Percentiles rank a stretch among this genome's conserved stretches.
Conservation (phyloP, 2,797 vertebrate species). For the Pogonophryne albipinna region DNA sequence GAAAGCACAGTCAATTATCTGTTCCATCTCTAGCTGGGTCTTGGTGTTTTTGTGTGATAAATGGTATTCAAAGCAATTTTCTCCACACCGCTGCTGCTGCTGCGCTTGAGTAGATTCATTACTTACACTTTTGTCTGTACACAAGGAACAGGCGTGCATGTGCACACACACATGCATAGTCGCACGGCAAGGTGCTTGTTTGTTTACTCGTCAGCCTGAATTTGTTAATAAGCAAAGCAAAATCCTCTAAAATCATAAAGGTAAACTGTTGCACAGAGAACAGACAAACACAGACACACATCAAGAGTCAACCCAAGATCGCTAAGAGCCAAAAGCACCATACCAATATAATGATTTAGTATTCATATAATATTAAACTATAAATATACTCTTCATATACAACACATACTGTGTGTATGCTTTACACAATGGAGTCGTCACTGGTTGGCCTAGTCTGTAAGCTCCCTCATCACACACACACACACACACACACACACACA, state of each 20-base stretch:
- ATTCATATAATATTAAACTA: neutral
- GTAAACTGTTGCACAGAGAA: conserved; percentile 33
- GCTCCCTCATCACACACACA: too few species aligned
- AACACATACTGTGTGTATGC: neutral
- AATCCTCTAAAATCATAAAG: conserved; percentile 33
- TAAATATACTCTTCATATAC: neutral
- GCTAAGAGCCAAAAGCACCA: neutral
- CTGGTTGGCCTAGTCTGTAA: neutral
- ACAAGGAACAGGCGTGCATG: conserved; percentile 25
- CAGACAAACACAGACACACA: neutral
- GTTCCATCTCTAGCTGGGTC: conserved; percentile 55
- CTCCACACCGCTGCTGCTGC: conserved; percentile 51
- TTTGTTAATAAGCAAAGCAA: conserved; percentile 34
- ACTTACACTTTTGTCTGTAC: conserved; percentile 50
- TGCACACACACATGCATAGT: neutral
- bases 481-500: neutral
- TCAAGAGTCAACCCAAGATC: neutral
- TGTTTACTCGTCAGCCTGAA: conserved; percentile 56
- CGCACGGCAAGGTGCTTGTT: conserved; percentile 14
- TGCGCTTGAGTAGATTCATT: conserved; percentile 69
- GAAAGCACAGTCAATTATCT: conserved; percentile 49
- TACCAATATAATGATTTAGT: too few species aligned
- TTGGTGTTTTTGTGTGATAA: conserved; percentile 55
- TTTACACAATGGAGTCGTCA: neutral
- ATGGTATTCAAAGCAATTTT: conserved; percentile 73